phyloP scores from a whole-genome alignment of 2,888 invertebrate species.

The Balanococcus diminutus region DNA sequence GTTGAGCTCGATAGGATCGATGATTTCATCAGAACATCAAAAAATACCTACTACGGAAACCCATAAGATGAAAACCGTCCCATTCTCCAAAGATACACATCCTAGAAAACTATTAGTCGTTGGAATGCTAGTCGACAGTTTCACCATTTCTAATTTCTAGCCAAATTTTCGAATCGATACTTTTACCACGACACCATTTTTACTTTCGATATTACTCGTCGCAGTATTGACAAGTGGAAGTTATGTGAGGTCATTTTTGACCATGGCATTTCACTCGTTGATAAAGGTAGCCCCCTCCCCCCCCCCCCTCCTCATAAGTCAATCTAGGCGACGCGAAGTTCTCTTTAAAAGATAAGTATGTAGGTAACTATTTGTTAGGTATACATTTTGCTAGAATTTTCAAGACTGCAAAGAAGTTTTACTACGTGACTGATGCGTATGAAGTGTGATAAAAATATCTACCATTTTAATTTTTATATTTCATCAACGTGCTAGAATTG shows the following conservation, averaged over 20 bases:
- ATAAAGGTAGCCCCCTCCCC: background rate
- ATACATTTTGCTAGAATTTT: background rate
- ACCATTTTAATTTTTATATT: background rate
- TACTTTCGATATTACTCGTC: background rate
- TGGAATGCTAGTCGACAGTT: background rate
- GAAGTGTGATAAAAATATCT: background rate
- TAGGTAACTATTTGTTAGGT: background rate
- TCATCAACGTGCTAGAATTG: background rate
- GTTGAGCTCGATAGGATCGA: background rate
- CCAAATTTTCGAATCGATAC: background rate
- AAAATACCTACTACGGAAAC: background rate
- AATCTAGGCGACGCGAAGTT: background rate
- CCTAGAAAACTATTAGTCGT: background rate
- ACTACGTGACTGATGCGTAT: background rate
- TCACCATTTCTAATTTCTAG: background rate
- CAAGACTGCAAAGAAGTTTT: background rate
- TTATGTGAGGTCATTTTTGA: background rate
- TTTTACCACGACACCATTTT: background rate
- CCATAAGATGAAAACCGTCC: constrained; percentile 18
- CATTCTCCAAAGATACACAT: background rate
- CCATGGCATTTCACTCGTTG: background rate
- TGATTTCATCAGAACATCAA: background rate
- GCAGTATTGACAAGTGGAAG: background rate
- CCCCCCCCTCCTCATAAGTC: background rate
- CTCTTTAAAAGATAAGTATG: background rate